Percentiles rank a stretch among this genome's conserved stretches.
phyloP scores from a whole-genome alignment of 2,113 vertebrate species.

The Morphnarchus princeps region DNA sequence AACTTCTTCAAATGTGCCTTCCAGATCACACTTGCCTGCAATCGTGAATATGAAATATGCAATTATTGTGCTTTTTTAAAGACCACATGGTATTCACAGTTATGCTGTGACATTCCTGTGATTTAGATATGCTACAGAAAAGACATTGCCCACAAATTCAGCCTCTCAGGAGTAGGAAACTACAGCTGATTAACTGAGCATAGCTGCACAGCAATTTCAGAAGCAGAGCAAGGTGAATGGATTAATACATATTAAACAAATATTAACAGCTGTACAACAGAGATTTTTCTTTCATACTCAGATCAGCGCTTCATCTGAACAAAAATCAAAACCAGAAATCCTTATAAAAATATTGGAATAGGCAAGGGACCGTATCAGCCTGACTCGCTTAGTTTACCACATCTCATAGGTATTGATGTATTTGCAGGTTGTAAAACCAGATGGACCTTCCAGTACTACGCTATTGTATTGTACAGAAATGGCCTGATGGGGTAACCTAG shows the following conservation, averaged over 20 bases:
- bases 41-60: background rate
- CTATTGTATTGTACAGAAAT: background rate
- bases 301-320: background rate
- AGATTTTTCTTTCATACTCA: background rate
- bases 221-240: background rate
- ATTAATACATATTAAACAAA: background rate
- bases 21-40: background rate
- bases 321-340: background rate
- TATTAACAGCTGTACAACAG: background rate
- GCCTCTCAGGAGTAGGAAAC: background rate
- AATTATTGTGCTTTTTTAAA: background rate
- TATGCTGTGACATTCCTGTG: background rate
- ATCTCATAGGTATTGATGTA: background rate
- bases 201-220: background rate
- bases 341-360: background rate
- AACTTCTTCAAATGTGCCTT: background rate
- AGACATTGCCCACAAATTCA: background rate
- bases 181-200: background rate
- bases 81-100: background rate
- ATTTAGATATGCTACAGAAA: background rate
- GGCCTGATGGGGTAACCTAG: background rate
- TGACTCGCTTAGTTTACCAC: background rate
- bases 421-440: background rate
- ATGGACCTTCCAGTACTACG: accelerated
- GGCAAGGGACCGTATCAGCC: background rate